Evolutionary conservation across 2,113 vertebrate species (phyloP).

Genomic region (Heteronetta atricapilla): DNA sequence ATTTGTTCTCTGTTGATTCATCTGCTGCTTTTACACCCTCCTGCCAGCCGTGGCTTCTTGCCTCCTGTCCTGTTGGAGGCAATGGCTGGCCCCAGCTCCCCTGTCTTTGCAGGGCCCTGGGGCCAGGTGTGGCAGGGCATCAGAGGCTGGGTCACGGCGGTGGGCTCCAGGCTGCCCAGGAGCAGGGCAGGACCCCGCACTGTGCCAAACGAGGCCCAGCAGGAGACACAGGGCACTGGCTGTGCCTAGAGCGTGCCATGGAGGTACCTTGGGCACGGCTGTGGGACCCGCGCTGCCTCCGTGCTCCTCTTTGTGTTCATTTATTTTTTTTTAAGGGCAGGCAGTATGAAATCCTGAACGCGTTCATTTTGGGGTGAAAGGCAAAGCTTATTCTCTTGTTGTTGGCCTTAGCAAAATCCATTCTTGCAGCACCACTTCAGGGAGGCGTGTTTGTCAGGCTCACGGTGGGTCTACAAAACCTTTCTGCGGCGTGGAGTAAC

Average conservation of each 20-base stretch:
- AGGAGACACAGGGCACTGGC: too few species aligned
- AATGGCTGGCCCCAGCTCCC: too few species aligned
- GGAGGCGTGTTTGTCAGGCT: fast-evolving
- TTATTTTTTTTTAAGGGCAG: neutral
- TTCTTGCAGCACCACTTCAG: neutral
- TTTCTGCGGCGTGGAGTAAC: neutral
- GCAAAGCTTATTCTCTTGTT: neutral
- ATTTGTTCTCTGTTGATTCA: neutral
- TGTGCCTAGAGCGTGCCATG: neutral
- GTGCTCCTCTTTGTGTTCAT: neutral
- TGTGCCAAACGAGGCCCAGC: too few species aligned
- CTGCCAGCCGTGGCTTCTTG: neutral
- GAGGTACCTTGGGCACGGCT: neutral
- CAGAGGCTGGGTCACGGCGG: neutral
- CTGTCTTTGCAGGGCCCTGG: neutral
- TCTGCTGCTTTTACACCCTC: neutral
- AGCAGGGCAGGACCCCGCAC: neutral
- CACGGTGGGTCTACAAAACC: neutral
- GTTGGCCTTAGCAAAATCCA: neutral
- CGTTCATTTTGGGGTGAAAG: neutral
- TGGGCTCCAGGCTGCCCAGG: too few species aligned
- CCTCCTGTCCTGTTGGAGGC: neutral
- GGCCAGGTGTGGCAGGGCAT: too few species aligned
- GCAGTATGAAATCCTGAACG: neutral
- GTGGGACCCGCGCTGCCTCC: neutral